Conservation (phyloP, 2,113 vertebrate genomes). For the Corydoras maculifer region DNA sequence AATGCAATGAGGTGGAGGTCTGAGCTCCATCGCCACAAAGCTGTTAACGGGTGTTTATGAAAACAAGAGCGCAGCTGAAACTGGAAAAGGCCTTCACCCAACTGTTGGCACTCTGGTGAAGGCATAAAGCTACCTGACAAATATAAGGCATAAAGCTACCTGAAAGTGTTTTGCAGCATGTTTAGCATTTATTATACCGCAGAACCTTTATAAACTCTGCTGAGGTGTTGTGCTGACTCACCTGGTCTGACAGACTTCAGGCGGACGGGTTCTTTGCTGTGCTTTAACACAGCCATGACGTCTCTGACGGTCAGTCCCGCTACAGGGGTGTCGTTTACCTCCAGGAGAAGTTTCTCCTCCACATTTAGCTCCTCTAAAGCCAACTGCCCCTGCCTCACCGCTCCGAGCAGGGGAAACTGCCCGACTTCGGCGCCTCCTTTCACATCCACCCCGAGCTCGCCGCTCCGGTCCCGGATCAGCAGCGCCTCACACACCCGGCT, state of each 20-base stretch:
- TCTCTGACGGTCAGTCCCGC: constrained; percentile 91
- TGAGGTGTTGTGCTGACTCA: constrained; percentile 52
- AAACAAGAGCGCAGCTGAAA: too few relatives aligned
- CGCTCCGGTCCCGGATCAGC: constrained; percentile 75
- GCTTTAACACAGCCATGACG: constrained; percentile 87
- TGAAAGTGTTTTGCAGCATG: too few relatives aligned
- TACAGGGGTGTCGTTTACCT: constrained; percentile 96
- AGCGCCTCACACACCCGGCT: constrained; percentile 91
- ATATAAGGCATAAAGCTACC: too few relatives aligned
- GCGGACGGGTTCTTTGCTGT: constrained; percentile 91
- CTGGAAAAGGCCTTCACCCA: too few relatives aligned
- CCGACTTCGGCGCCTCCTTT: constrained; percentile 91
- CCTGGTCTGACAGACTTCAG: constrained; percentile 96
- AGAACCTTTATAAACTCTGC: neutral
- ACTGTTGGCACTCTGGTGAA: too few relatives aligned
- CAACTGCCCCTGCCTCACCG: constrained; percentile 75
- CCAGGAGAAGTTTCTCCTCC: constrained; percentile 82
- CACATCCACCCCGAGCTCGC: constrained; percentile 82
- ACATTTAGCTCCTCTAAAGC: constrained; percentile 67
- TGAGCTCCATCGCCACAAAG: too few relatives aligned
- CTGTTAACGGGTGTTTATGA: too few relatives aligned
- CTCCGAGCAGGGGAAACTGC: constrained; percentile 87
- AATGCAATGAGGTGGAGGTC: too few relatives aligned
- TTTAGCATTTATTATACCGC: too few relatives aligned
- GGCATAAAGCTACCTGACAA: too few relatives aligned